phyloP scores from a whole-genome alignment of 2,113 vertebrate genomes.

The Rafetus swinhoei region DNA sequence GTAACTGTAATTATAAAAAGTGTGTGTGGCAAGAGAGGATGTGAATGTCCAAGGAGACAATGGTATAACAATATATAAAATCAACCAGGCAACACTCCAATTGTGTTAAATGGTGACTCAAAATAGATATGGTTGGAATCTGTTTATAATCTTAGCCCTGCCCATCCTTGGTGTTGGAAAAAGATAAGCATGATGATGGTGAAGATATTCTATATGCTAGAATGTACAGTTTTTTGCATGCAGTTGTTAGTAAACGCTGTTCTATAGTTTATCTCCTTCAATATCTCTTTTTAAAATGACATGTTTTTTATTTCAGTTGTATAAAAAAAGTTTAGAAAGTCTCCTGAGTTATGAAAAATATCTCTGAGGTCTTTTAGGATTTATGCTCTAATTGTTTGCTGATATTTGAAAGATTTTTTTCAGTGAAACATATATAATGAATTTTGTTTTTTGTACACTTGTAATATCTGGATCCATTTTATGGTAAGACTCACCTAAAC shows the following conservation, averaged over 20 bases:
- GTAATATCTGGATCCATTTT: accelerated
- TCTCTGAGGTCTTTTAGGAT: background rate
- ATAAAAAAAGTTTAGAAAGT: background rate
- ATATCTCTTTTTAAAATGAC: background rate
- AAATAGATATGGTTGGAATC: background rate
- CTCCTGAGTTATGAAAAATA: background rate
- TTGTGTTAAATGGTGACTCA: background rate
- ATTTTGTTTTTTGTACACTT: background rate
- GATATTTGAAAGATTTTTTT: background rate
- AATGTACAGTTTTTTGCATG: background rate
- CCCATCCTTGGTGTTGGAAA: background rate
- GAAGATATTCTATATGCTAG: background rate
- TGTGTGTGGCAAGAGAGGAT: background rate
- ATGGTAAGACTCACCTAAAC: background rate
- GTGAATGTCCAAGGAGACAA: background rate
- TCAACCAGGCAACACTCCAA: background rate
- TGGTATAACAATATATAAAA: background rate
- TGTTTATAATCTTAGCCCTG: background rate
- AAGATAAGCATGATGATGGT: background rate
- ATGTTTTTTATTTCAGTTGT: background rate
- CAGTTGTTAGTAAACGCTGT: background rate
- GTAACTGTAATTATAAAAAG: background rate
- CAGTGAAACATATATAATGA: background rate
- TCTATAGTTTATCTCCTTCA: background rate
- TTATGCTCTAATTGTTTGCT: background rate